A percentile compares a stretch with the other conserved stretches of the same genome.
These are phyloP conservation scores for Xanthorhoe spadicearia DNA, from an alignment of 2,888 invertebrate species.

Conservation along the genomic window DNA sequence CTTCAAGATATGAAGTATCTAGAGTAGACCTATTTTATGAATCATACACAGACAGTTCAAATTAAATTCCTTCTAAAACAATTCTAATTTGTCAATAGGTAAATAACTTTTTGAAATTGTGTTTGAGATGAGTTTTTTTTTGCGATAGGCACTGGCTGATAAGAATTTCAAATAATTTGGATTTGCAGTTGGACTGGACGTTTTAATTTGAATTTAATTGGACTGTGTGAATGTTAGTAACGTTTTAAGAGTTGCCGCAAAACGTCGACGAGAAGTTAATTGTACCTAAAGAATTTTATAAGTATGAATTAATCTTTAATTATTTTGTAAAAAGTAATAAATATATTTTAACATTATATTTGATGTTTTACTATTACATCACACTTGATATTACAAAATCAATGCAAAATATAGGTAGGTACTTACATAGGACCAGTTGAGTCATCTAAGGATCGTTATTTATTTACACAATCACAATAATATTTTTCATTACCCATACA, in stretches of 20 bases:
- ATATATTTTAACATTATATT: conserved; percentile 71
- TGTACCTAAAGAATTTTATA: conserved; percentile 42
- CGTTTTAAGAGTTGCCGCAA: conserved; percentile 47
- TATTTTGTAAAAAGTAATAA: conserved; percentile 75
- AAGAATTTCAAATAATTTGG: background rate
- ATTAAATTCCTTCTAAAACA: background rate
- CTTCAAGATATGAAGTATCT: too few relatives aligned
- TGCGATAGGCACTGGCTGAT: background rate
- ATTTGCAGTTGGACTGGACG: background rate
- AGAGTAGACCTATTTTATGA: background rate
- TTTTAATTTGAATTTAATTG: background rate
- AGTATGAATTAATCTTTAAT: conserved; percentile 35
- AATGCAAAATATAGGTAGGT: too few relatives aligned
- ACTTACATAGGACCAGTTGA: too few relatives aligned
- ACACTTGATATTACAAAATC: too few relatives aligned
- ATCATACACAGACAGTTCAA: conserved; percentile 3
- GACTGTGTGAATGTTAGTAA: conserved; percentile 16
- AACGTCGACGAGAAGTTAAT: conserved; percentile 58
- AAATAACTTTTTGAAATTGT: too few relatives aligned
- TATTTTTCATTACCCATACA: too few relatives aligned
- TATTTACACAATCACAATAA: too few relatives aligned
- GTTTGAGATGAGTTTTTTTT: too few relatives aligned
- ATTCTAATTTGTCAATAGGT: too few relatives aligned
- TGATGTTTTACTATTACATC: background rate
- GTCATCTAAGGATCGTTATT: too few relatives aligned